Base-by-base conservation (phyloP, 2,888 invertebrate species). In the Andrena haemorrhoa region DNA sequence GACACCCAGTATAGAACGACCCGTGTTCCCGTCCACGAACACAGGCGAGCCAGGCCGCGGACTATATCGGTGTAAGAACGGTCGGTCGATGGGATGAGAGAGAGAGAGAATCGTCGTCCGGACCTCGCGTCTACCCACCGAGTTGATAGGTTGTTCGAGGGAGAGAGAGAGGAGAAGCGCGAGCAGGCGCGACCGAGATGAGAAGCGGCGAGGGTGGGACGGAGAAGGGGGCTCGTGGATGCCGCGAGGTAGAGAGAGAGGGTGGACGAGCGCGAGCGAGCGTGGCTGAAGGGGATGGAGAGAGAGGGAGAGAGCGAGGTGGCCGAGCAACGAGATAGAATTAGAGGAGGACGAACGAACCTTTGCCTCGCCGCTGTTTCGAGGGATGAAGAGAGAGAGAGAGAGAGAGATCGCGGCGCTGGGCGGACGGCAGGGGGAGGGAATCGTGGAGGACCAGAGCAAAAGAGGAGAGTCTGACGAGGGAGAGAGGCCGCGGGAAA, bases 21-120 rank as follows among this genome's bases (percentile, higher is more conserved):
- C 88, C 90, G 92, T 92, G 91, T 91, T 89, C 90, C 91, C 90
- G 89, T 90, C 89, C 91, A 90, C 91, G 90, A 91, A 90, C 90
- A 92, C 91, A 92, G 89, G 79, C 85, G 87, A 89, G 90, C 90
- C 87, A 89, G 89, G 90, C 89, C 89, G 89, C 91, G 91, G 90
- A 90, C 91, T 90, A 90, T 92, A 93, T 93, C 93, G 92, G 93
- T 93, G 93, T 93, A 93, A 92, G 93, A 92, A 93, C 92, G 92
- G 91, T 91, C 91, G 92, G 90, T 91, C 91, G 92, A 92, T 93
- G 93, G 93, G 92, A 93, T 93, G 93, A 92, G 93, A 91, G 93
- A 93, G 93, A 93, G 88, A 88, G 88, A 88, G 88, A 88, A 92
- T 90, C 91, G 89, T 88, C 89, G 92, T 93, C 93, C 93, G 92